Evolutionary conservation across 2,113 vertebrate species (phyloP).

Genomic region (Poeciliopsis retropinna): DNA sequence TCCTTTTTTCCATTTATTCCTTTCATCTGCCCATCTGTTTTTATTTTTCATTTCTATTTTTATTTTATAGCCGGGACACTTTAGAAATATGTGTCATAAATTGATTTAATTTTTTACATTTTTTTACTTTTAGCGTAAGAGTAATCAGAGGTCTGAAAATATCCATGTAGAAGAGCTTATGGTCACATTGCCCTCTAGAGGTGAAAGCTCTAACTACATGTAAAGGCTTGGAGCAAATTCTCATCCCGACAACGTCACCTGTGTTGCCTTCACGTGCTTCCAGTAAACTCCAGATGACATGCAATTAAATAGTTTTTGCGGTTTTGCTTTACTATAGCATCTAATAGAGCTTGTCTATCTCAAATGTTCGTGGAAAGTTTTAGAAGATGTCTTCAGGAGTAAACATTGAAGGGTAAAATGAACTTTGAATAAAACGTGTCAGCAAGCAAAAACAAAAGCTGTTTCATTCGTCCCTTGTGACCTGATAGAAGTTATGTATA

Average conservation of each 20-base stretch:
- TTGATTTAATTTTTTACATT: neutral
- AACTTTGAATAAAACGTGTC: neutral
- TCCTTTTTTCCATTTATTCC: no score
- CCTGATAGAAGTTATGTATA: no score
- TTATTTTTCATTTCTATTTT: no score
- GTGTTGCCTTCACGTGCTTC: conserved; percentile 19
- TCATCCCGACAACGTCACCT: no score
- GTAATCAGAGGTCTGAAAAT: neutral
- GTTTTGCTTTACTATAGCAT: neutral
- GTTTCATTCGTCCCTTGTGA: no score
- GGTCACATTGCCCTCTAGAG: conserved; percentile 15
- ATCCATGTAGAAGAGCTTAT: neutral
- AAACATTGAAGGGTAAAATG: neutral
- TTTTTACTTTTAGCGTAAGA: no score
- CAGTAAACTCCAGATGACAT: conserved; percentile 2
- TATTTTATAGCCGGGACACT: neutral
- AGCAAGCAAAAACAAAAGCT: neutral
- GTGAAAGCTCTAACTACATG: neutral
- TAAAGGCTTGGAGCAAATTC: neutral
- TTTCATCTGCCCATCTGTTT: no score
- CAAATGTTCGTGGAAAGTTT: no score
- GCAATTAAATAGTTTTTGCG: neutral
- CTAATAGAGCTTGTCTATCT: neutral
- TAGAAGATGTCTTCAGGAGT: neutral
- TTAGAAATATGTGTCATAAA: neutral